Evolutionary conservation across 2,888 invertebrate genomes (phyloP).

Genomic region (Tolmerus cingulatus): DNA sequence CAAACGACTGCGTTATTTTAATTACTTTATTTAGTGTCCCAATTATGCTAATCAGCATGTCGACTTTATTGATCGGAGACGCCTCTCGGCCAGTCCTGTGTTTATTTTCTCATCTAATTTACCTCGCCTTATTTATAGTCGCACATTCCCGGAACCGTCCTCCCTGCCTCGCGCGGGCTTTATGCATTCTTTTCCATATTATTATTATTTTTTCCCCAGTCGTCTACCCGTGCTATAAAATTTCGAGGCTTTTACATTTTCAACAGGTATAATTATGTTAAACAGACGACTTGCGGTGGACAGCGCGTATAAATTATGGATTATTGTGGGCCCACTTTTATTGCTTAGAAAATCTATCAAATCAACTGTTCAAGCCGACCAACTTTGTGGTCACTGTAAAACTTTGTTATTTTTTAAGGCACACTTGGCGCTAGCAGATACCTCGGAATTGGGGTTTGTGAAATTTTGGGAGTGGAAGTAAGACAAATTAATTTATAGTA

Average conservation of each 20-base stretch:
- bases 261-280: conserved; percentile 37
- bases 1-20: conserved; percentile 37
- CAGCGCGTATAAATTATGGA: conserved; percentile 7
- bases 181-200: neutral
- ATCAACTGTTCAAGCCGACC: neutral
- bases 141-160: conserved; percentile 19
- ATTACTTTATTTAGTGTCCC: conserved; percentile 43
- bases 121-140: conserved; percentile 20
- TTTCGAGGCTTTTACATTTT: conserved; percentile 10
- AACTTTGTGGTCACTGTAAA: neutral
- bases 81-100: neutral
- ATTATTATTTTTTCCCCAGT: neutral
- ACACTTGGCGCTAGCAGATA: neutral
- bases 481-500: neutral
- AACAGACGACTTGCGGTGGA: conserved; percentile 7
- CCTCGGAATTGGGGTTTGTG: neutral
- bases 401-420: neutral
- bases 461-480: neutral
- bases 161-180: neutral
- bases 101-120: conserved; percentile 35
- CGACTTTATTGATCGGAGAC: conserved; percentile 39
- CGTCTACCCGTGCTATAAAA: conserved; percentile 10
- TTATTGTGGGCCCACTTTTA: neutral
- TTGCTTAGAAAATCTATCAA: neutral
- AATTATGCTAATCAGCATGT: conserved; percentile 44